Evolutionary conservation across 2,797 vertebrate species (phyloP).

Genomic region (Rhincodon typus): DNA sequence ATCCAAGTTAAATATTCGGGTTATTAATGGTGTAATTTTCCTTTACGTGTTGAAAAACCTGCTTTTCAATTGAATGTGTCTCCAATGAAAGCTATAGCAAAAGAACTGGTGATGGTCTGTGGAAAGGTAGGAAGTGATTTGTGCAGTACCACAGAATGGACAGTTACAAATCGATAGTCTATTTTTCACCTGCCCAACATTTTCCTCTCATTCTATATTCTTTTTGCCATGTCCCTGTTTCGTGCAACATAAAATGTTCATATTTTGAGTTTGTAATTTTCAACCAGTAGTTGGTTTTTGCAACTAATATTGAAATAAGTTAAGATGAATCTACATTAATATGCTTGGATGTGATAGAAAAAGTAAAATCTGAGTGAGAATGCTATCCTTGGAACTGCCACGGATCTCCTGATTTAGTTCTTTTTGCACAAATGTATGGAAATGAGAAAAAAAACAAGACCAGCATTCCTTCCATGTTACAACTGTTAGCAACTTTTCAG

Average conservation of each 20-base stretch:
- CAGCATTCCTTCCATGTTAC: neutral
- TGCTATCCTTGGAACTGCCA: neutral
- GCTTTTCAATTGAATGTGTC: neutral
- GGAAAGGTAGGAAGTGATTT: no score
- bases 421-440: neutral
- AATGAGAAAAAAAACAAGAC: neutral
- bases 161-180: neutral
- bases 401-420: neutral
- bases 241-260: neutral
- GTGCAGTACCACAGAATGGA: neutral
- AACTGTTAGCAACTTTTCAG: neutral
- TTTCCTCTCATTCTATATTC: neutral
- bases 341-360: neutral
- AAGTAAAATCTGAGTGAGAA: neutral
- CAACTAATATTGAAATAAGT: neutral
- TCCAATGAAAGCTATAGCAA: neutral
- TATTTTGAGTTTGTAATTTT: neutral
- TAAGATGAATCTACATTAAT: neutral
- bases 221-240: neutral
- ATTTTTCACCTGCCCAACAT: neutral
- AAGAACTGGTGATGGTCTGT: neutral
- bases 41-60: neutral
- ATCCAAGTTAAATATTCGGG: neutral
- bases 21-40: neutral
- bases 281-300: neutral